A percentile compares a stretch with the other conserved stretches of the same genome.
Evolutionary conservation across 2,797 vertebrate genomes (phyloP).

Genomic region (Channa striata): DNA sequence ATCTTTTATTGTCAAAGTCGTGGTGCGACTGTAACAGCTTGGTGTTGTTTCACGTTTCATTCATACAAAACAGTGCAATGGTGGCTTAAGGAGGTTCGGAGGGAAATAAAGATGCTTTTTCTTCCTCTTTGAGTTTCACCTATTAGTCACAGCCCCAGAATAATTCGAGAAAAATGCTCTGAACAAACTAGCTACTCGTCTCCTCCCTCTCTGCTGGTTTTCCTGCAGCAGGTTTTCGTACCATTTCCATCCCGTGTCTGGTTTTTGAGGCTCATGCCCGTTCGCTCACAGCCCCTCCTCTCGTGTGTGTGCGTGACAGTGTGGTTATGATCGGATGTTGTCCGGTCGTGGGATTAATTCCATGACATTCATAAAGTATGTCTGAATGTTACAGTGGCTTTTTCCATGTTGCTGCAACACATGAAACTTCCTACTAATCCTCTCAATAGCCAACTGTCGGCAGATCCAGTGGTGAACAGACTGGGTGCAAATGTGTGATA

Average conservation of each 20-base stretch:
- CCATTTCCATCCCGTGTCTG: constrained; percentile 8
- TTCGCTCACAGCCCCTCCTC: constrained; percentile 15
- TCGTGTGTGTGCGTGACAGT: background rate
- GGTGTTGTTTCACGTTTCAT: constrained; percentile 51
- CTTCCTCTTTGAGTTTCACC: constrained; percentile 38
- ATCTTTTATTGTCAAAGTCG: constrained; percentile 67
- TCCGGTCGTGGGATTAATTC: constrained; percentile 20
- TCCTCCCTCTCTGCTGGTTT: constrained; percentile 19
- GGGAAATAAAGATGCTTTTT: constrained; percentile 40
- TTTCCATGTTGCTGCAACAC: background rate
- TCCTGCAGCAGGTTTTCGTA: background rate
- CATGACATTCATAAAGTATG: no score
- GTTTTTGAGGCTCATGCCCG: constrained; percentile 34
- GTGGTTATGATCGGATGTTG: constrained; percentile 7
- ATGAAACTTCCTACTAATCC: background rate
- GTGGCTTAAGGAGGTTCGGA: constrained; percentile 60
- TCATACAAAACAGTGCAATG: constrained; percentile 74
- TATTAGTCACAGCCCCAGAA: constrained; percentile 46
- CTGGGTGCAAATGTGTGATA: background rate
- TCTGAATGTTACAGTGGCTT: background rate
- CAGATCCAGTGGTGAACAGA: no score
- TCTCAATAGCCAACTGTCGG: constrained; percentile 7
- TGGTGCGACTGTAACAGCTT: constrained; percentile 48
- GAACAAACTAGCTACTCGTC: constrained; percentile 15
- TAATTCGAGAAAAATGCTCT: constrained; percentile 43